These are phyloP conservation scores for Laupala kohalensis DNA, from an alignment of 1,140 invertebrate genomes.

Conservation along the genomic window DNA sequence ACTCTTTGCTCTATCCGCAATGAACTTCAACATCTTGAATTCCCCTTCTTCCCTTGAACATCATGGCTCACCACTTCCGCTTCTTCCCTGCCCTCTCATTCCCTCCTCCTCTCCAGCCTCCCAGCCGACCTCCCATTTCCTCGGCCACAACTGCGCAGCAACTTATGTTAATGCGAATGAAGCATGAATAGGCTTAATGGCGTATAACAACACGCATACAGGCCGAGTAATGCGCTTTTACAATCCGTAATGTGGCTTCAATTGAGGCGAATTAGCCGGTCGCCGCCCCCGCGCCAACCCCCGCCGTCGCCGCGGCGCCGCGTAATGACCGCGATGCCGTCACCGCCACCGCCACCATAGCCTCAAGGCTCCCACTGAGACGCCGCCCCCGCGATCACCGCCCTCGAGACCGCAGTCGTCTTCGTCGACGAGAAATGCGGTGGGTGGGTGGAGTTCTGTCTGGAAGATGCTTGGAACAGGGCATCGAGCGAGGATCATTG, in stretches of 20 bases:
- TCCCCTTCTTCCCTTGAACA: too few relatives aligned
- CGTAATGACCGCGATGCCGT: too few relatives aligned
- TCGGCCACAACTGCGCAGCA: not conserved
- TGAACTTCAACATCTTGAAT: too few relatives aligned
- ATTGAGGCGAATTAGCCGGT: constrained; percentile 4
- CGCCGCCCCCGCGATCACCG: not conserved
- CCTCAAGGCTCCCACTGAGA: not conserved
- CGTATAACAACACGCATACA: constrained; percentile 4
- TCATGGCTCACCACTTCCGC: not conserved
- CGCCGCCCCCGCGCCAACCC: not conserved
- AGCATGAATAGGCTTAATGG: constrained; percentile 7
- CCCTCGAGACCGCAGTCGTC: not conserved
- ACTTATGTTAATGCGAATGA: constrained; percentile 6
- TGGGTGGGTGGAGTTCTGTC: too few relatives aligned
- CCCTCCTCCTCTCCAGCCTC: not conserved
- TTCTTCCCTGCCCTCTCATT: not conserved
- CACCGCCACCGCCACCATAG: not conserved
- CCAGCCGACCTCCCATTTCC: not conserved
- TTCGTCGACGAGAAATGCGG: not conserved
- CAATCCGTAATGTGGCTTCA: constrained; percentile 4
- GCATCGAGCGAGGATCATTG: too few relatives aligned
- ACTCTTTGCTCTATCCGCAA: too few relatives aligned
- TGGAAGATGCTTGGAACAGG: too few relatives aligned
- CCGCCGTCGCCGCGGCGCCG: too few relatives aligned
- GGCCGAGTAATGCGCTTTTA: constrained; percentile 1